Conservation (phyloP, 2,113 vertebrate species). For the Macaca fascicularis region T2T-MFA8v1.1 NC_088381.1:28885501-28886000, state of each 20-base stretch:
- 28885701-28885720: background rate
- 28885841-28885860: background rate
- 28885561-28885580: background rate
- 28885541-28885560: background rate
- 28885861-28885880: background rate
- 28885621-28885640: background rate
- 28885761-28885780: slow-evolving; percentile 27
- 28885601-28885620: slow-evolving; percentile 21
- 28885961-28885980: background rate
- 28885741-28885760: background rate
- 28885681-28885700: background rate
- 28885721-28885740: background rate
- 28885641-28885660: background rate
- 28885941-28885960: background rate
- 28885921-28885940: background rate
- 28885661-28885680: background rate
- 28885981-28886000: background rate
- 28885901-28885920: background rate
- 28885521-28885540: background rate
- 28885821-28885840: background rate
- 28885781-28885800: background rate
- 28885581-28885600: background rate
- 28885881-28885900: background rate
- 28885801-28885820: background rate
- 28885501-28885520: background rate